Evolutionary conservation across 2,797 vertebrate species (phyloP).

Genomic region (Setipinna tenuifilis): DNA sequence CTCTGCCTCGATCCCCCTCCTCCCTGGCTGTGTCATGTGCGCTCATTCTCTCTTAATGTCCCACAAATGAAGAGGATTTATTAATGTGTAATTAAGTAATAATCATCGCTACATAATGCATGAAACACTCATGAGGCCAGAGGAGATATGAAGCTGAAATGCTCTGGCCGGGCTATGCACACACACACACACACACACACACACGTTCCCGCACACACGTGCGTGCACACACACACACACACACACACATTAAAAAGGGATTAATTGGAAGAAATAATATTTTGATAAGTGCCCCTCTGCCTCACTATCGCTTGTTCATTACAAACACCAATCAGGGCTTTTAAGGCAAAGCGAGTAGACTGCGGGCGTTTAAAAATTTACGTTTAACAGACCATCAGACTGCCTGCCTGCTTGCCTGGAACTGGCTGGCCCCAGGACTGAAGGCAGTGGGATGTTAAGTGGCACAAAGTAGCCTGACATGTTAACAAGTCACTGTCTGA

Average conservation of each 20-base stretch:
- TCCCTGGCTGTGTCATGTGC: constrained; percentile 66
- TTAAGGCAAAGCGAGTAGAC: constrained; percentile 29
- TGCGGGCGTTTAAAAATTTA: constrained; percentile 3
- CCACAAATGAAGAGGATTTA: constrained; percentile 86
- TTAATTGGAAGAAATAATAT: constrained; percentile 83
- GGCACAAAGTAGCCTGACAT: constrained; percentile 24
- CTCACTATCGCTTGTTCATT: constrained; percentile 52
- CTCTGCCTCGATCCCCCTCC: constrained; percentile 29
- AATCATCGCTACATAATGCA: constrained; percentile 86
- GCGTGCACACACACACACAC: constrained; percentile 75
- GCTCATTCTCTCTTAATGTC: constrained; percentile 82
- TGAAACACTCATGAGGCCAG: constrained; percentile 78
- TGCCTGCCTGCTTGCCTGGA: not conserved
- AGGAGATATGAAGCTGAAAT: constrained; percentile 64
- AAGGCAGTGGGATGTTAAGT: constrained; percentile 17
- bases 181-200: constrained; percentile 71
- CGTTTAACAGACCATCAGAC: constrained; percentile 17
- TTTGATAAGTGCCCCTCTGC: constrained; percentile 76
- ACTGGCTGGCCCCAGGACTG: constrained; percentile 1
- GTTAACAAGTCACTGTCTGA: constrained; percentile 23
- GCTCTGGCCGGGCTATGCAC: constrained; percentile 66
- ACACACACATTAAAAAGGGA: constrained; percentile 77
- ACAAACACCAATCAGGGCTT: constrained; percentile 49
- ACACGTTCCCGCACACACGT: not conserved
- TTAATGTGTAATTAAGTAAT: constrained; percentile 89